A percentile compares a stretch with the other conserved stretches of the same genome.
phyloP scores from a whole-genome alignment of 2,888 invertebrate species.

The Alloplasta piceator region DNA sequence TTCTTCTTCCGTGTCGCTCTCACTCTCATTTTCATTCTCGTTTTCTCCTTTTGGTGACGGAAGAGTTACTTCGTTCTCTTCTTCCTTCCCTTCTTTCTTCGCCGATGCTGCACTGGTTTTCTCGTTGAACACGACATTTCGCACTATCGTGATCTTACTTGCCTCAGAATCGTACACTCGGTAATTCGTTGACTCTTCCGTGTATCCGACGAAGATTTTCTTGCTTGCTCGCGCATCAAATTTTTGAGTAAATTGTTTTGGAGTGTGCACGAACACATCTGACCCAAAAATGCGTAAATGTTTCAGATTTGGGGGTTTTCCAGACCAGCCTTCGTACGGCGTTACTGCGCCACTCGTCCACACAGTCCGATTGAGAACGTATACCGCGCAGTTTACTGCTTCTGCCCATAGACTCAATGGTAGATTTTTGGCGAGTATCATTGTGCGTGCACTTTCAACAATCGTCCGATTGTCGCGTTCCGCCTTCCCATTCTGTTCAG shows the following conservation, averaged over 20 bases:
- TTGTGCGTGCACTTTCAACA: slow-evolving; percentile 6
- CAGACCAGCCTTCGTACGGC: slow-evolving; percentile 2
- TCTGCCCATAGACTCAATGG: slow-evolving; percentile 1
- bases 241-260: neutral
- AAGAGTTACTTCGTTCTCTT: slow-evolving; percentile 3
- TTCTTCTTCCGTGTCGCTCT: neutral
- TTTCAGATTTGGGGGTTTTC: neutral
- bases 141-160: slow-evolving; percentile 49
- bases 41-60: neutral
- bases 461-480: slow-evolving; percentile 48
- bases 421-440: neutral
- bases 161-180: slow-evolving; percentile 61
- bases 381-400: slow-evolving; percentile 68
- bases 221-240: neutral
- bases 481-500: slow-evolving; percentile 49
- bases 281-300: slow-evolving; percentile 9
- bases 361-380: slow-evolving; percentile 26
- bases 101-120: neutral
- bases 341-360: slow-evolving; percentile 3
- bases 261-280: neutral
- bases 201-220: slow-evolving; percentile 1
- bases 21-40: neutral
- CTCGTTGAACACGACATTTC: slow-evolving; percentile 69
- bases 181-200: slow-evolving; percentile 37
- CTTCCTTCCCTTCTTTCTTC: neutral